These are phyloP conservation scores for Somateria mollissima DNA, from an alignment of 2,797 vertebrate species.

Conservation along the genomic window DNA sequence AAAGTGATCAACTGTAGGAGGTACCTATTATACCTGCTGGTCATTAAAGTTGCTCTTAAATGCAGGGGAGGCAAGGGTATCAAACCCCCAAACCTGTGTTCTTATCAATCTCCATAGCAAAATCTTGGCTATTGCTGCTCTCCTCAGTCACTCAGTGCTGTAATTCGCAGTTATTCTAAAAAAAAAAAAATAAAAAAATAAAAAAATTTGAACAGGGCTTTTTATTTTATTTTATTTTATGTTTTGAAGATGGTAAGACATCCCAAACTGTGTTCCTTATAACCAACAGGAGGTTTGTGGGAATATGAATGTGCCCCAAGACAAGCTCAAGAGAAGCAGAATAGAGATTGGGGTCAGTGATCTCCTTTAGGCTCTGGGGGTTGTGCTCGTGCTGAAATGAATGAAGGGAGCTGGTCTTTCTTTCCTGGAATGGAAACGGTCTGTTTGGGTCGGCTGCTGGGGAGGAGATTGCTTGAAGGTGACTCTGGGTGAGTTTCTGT, in stretches of 20 bases:
- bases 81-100: neutral
- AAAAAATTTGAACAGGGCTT: neutral
- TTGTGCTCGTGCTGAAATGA: neutral
- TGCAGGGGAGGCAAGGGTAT: neutral
- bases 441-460: neutral
- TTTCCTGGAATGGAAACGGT: neutral
- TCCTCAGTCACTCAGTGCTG: neutral
- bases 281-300: neutral
- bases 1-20: neutral
- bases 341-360: neutral
- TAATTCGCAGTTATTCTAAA: neutral
- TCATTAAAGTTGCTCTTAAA: neutral
- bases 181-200: neutral
- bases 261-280: neutral
- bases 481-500: neutral
- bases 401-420: neutral
- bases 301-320: neutral
- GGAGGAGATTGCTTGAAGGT: neutral
- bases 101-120: fast-evolving
- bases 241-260: neutral
- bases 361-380: neutral
- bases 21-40: neutral
- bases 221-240: neutral
- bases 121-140: neutral
- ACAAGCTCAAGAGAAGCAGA: neutral